Evolutionary conservation across 2,113 vertebrate species (phyloP).

Genomic region (Oreochromis aureus): DNA sequence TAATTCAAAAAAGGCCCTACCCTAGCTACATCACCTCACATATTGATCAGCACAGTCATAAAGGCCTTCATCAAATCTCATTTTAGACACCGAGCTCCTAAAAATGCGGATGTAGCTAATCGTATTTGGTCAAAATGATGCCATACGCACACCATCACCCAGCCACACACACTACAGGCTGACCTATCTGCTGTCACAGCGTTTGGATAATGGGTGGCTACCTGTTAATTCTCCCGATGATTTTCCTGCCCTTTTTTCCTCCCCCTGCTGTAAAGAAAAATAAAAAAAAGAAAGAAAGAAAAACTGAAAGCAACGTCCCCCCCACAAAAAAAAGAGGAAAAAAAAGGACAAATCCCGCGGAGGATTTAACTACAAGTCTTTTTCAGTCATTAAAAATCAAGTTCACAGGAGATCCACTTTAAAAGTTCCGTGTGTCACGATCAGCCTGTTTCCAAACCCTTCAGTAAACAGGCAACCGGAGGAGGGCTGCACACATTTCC

Average conservation of each 20-base stretch:
- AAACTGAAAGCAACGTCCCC: neutral
- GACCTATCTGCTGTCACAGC: constrained; percentile 26
- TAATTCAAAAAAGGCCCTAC: neutral
- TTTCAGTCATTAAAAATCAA: constrained; percentile 20
- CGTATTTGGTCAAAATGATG: constrained; percentile 20
- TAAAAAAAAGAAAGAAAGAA: neutral
- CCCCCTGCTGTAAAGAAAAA: neutral
- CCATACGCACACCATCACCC: constrained; percentile 32
- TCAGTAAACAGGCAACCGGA: constrained; percentile 52
- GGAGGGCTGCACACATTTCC: constrained; percentile 56
- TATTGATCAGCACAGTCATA: constrained; percentile 25
- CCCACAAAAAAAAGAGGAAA: neutral
- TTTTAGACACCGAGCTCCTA: neutral
- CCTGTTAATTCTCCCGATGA: constrained; percentile 66
- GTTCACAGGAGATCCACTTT: constrained; percentile 11
- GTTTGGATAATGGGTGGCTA: constrained; percentile 57
- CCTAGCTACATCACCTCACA: neutral
- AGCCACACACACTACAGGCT: constrained; percentile 15
- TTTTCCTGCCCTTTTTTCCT: neutral
- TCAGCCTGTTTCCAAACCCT: constrained; percentile 19
- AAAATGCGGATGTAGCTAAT: constrained; percentile 19
- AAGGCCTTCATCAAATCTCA: constrained; percentile 11
- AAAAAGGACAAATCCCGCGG: neutral
- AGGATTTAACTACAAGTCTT: neutral
- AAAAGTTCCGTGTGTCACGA: constrained; percentile 45